Percentiles rank a stretch among this genome's conserved stretches.
Conservation (phyloP, 2,113 vertebrate species). For the Numenius arquata region DNA sequence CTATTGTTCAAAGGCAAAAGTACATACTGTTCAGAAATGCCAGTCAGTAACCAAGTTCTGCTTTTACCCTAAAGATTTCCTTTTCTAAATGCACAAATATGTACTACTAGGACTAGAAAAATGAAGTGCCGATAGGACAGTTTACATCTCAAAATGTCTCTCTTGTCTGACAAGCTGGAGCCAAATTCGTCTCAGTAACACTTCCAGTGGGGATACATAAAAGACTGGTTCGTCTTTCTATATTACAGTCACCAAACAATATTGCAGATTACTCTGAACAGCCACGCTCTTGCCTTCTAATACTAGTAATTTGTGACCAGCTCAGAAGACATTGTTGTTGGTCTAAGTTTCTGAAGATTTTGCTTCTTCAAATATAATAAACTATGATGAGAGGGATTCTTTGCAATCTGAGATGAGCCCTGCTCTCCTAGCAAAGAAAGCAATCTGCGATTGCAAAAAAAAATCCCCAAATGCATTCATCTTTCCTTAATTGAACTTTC, state of each 20-base stretch:
- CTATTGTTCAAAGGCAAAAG: background rate
- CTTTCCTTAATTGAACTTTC: background rate
- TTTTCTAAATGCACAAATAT: background rate
- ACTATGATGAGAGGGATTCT: background rate
- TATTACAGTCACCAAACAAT: background rate
- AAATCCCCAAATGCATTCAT: background rate
- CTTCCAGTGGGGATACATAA: background rate
- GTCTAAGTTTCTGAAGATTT: background rate
- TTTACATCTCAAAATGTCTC: background rate
- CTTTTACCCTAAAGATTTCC: background rate
- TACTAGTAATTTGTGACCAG: background rate
- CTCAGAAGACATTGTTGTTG: background rate
- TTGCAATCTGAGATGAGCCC: background rate
- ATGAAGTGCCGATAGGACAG: accelerated
- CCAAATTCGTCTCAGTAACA: background rate
- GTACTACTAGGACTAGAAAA: background rate
- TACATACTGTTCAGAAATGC: background rate
- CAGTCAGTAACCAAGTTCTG: background rate
- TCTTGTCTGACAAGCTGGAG: background rate
- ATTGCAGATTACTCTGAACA: background rate
- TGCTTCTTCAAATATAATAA: background rate
- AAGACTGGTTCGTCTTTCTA: background rate
- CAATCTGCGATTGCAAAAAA: background rate
- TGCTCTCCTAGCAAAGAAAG: background rate
- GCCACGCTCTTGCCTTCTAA: background rate